Evolutionary conservation across 1,140 invertebrate species (phyloP), one percentile per base, ranked within the genome.

Genomic region (Metaphire vulgaris): DNA sequence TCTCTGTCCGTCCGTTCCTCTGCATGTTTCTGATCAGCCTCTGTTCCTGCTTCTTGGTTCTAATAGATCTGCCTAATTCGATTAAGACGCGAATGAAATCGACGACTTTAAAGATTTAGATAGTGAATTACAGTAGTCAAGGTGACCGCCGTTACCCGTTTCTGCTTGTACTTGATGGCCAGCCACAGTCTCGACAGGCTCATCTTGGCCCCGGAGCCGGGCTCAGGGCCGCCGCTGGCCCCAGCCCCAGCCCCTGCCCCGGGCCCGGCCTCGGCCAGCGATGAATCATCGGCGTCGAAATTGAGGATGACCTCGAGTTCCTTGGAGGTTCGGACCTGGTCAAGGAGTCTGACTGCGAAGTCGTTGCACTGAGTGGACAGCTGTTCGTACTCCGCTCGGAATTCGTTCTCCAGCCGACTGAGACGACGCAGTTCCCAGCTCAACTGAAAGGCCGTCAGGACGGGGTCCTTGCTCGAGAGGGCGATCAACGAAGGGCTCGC

Each of bases 81-180:
- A n/a, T n/a, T n/a, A n/a, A n/a, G n/a, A n/a, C n/a, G n/a, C n/a
- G n/a, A n/a, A n/a, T n/a, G n/a, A n/a, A n/a, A n/a, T n/a, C n/a
- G n/a, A n/a, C n/a, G n/a, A n/a, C n/a, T n/a, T n/a, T n/a, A n/a
- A n/a, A n/a, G n/a, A n/a, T n/a, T n/a, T n/a, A n/a, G n/a, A n/a
- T n/a, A n/a, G n/a, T n/a, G n/a, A n/a, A n/a, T n/a, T n/a, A n/a
- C n/a, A n/a, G n/a, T n/a, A n/a, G n/a, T n/a, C n/a, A n/a, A n/a
- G n/a, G n/a, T n/a, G n/a, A n/a, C n/a, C n/a, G n/a, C n/a, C n/a
- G 79, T 84, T 87, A 97, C 95, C 91, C 97, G 97, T 88, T 99
- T 99, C 86, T 99, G 96, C 69, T 96, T 90, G 78, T 97, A 90
- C 85, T 97, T 97, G 81, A 99, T 96, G 69, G 96, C 96, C 77